A percentile compares a stretch with the other conserved stretches of the same genome.
These are phyloP conservation scores for Pseudopipra pipra DNA, from an alignment of 2,113 vertebrate genomes.

Conservation along the genomic window DNA sequence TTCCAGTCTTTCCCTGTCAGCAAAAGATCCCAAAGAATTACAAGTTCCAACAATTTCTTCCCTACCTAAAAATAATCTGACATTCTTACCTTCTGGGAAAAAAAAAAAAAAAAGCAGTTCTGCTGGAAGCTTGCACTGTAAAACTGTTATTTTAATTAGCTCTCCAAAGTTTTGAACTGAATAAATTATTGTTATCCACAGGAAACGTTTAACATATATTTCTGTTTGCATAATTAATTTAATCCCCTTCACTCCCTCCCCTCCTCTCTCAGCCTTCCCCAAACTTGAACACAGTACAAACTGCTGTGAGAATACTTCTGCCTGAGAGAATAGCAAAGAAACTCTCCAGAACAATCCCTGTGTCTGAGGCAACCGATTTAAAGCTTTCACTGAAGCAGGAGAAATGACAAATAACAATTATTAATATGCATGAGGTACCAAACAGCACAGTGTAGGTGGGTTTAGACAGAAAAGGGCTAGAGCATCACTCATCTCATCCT, in stretches of 20 bases:
- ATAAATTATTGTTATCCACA: conserved; percentile 10
- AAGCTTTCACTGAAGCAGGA: background rate
- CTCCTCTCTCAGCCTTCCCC: background rate
- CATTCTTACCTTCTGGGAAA: background rate
- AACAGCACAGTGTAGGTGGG: background rate
- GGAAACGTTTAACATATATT: background rate
- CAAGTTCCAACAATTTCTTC: background rate
- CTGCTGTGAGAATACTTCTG: background rate
- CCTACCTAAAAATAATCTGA: background rate
- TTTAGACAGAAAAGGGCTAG: background rate
- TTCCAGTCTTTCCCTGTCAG: background rate
- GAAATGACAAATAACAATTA: background rate
- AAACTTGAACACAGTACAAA: background rate
- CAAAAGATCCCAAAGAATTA: background rate
- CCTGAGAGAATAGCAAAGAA: background rate
- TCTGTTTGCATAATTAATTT: conserved; percentile 2
- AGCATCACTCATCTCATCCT: background rate
- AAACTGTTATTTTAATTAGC: background rate
- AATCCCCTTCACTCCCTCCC: background rate
- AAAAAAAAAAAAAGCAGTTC: background rate
- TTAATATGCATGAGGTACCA: background rate
- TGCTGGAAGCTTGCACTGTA: background rate
- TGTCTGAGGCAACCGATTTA: background rate
- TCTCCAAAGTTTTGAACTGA: background rate
- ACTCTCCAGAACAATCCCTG: background rate